Conservation (phyloP, 2,888 invertebrate species). For the Volucella inanis region DNA sequence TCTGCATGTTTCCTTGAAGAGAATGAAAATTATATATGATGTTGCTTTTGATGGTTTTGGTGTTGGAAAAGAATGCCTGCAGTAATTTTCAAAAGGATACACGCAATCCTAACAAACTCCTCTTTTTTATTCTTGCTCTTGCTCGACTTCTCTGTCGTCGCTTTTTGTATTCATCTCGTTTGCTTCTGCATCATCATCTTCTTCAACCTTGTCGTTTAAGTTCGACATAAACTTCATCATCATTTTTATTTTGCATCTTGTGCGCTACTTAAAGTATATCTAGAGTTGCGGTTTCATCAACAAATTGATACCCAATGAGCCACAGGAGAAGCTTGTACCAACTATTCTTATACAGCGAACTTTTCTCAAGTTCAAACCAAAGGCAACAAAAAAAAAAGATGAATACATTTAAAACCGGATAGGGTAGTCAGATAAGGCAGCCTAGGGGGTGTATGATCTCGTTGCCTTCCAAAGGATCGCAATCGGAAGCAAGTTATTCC, state of each 20-base stretch:
- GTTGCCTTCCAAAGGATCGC: slow-evolving; percentile 33
- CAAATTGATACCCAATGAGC: slow-evolving; percentile 64
- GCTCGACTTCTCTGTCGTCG: too few species aligned
- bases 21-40: slow-evolving; percentile 54
- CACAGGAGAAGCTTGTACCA: slow-evolving; percentile 21
- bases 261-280: not conserved
- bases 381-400: slow-evolving; percentile 18
- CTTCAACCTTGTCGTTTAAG: slow-evolving; percentile 19
- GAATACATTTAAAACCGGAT: slow-evolving; percentile 37
- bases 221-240: slow-evolving; percentile 36
- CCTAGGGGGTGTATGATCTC: slow-evolving; percentile 13
- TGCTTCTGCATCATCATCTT: too few species aligned
- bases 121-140: slow-evolving; percentile 1
- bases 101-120: slow-evolving; percentile 44
- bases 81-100: slow-evolving; percentile 72
- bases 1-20: not conserved
- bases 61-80: slow-evolving; percentile 64
- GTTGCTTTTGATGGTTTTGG: slow-evolving; percentile 15
- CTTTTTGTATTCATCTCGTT: too few species aligned
- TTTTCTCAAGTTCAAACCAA: slow-evolving; percentile 17
- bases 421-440: slow-evolving; percentile 18
- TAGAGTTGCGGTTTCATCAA: slow-evolving; percentile 52
- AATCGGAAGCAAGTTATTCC: slow-evolving; percentile 10
- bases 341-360: too few species aligned
- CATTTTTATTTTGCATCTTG: slow-evolving; percentile 37